Percentiles rank a stretch among this genome's conserved stretches.
These are phyloP conservation scores for Priocnemis perturbator DNA, from an alignment of 2,888 invertebrate species.

Conservation along the genomic window DNA sequence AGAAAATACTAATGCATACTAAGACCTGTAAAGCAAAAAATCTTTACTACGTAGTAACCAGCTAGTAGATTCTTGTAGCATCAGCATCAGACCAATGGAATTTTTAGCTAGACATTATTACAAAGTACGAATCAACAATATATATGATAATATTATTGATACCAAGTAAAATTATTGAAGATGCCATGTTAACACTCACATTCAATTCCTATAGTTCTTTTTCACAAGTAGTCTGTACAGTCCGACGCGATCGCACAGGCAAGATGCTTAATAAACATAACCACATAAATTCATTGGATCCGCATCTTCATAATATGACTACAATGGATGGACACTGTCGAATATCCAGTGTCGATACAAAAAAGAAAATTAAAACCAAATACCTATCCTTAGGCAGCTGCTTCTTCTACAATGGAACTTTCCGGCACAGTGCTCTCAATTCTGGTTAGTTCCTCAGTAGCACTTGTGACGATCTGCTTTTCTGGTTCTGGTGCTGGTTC, in stretches of 20 bases:
- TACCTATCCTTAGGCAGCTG: slow-evolving; percentile 65
- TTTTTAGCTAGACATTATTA: slow-evolving; percentile 34
- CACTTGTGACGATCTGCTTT: slow-evolving; percentile 7
- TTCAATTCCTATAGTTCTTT: slow-evolving; percentile 30
- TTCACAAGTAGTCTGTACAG: slow-evolving; percentile 19
- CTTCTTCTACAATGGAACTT: slow-evolving; percentile 65
- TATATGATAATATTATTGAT: slow-evolving; percentile 36
- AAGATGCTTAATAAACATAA: slow-evolving; percentile 1
- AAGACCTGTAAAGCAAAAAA: neutral
- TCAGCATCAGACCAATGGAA: slow-evolving; percentile 26
- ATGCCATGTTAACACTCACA: slow-evolving; percentile 31
- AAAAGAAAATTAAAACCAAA: neutral
- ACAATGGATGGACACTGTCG: neutral
- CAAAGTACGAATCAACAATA: slow-evolving; percentile 33
- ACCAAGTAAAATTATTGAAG: slow-evolving; percentile 34
- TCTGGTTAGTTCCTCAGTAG: slow-evolving; percentile 51
- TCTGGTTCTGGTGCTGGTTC: too few relatives aligned
- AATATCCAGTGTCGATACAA: neutral
- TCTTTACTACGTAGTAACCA: slow-evolving; percentile 4
- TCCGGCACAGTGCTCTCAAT: slow-evolving; percentile 56
- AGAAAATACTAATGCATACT: neutral
- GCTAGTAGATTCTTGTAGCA: neutral
- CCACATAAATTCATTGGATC: slow-evolving; percentile 30
- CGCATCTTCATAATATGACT: slow-evolving; percentile 19
- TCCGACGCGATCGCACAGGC: slow-evolving; percentile 24